phyloP scores from a whole-genome alignment of 1,140 invertebrate species.

The Nixonia krombeini region DNA sequence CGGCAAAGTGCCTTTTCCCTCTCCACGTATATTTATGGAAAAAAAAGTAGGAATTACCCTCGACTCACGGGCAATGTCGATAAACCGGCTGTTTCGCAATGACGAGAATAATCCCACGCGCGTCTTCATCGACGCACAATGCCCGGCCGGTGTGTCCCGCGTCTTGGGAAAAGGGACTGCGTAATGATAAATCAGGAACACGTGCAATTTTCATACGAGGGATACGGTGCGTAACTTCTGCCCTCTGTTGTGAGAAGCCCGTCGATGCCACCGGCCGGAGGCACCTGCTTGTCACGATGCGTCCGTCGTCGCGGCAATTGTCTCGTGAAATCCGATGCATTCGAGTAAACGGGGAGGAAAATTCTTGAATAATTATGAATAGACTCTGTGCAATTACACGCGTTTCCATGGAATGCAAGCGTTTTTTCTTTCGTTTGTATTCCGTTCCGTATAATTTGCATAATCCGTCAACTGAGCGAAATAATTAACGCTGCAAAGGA shows the following conservation, averaged over 20 bases:
- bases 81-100: background rate
- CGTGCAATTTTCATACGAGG: conserved; percentile 32
- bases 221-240: background rate
- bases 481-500: too few species aligned
- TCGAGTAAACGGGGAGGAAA: background rate
- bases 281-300: background rate
- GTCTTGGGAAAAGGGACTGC: conserved; percentile 33
- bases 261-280: conserved; percentile 24
- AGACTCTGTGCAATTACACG: background rate
- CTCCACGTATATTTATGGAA: conserved; percentile 1
- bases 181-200: conserved; percentile 33
- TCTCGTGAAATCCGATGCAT: too few species aligned
- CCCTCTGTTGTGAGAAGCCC: conserved; percentile 20
- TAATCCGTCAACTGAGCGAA: too few species aligned
- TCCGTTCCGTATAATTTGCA: too few species aligned
- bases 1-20: too few species aligned
- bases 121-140: conserved; percentile 26
- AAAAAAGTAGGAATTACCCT: conserved; percentile 10
- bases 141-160: conserved; percentile 17
- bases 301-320: too few species aligned
- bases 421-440: too few species aligned
- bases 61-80: conserved; percentile 13
- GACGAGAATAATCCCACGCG: conserved; percentile 29
- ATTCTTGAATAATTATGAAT: background rate
- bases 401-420: too few species aligned